Evolutionary conservation across 64 coral and sea anemone species (phyloP).

Genomic region (Montipora sp.): DNA sequence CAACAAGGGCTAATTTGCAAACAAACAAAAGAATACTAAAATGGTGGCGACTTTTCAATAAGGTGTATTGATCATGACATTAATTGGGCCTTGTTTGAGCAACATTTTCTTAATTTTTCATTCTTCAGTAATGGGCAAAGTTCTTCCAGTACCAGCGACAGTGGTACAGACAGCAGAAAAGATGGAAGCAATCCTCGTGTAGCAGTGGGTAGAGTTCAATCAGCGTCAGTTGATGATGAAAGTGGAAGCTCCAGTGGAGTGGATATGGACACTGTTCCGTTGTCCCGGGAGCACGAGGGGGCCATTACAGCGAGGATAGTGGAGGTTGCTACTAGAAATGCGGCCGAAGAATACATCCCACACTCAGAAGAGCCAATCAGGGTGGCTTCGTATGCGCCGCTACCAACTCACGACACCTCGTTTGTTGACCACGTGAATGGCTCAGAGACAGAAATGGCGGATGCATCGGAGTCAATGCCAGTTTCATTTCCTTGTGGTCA

Average conservation of each 20-base stretch:
- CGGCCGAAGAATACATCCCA: neutral
- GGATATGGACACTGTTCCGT: conserved; percentile 73
- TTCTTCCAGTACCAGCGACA: conserved; percentile 89
- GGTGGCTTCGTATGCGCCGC: neutral
- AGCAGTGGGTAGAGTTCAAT: neutral
- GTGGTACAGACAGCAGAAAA: conserved; percentile 86
- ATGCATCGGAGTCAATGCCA: neutral
- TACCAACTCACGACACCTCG: neutral
- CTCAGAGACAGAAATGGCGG: neutral
- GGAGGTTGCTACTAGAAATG: neutral
- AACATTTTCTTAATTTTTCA: neutral
- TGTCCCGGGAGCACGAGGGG: neutral
- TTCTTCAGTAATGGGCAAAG: conserved; percentile 66
- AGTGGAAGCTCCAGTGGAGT: conserved; percentile 94
- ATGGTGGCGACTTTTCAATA: too few species aligned
- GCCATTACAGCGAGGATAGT: neutral
- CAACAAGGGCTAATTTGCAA: too few species aligned
- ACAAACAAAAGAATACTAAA: too few species aligned
- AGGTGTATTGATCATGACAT: neutral
- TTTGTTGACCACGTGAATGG: neutral
- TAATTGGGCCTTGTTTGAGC: neutral
- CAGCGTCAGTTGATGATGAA: conserved; percentile 69
- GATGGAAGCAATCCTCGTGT: conserved; percentile 60
- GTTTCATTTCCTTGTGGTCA: neutral
- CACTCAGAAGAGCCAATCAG: neutral